phyloP scores from a whole-genome alignment of 2,113 vertebrate species.

The Sinocyclocheilus rhinocerous region DNA sequence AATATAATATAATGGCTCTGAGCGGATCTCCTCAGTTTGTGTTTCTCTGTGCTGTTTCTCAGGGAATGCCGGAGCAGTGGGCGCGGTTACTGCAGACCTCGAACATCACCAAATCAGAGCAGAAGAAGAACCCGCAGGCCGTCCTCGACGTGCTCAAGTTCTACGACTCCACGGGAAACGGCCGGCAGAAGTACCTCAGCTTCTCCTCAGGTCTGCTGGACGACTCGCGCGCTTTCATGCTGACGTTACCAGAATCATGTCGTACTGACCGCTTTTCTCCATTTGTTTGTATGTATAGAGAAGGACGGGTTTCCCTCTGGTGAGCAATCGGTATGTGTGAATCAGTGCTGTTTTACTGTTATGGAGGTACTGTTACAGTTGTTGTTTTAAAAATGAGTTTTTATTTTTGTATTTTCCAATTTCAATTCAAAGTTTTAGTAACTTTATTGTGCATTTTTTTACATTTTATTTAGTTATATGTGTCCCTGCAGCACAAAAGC shows the following conservation, averaged over 20 bases:
- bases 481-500: no score
- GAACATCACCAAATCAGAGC: slow-evolving; percentile 98
- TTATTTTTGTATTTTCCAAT: background rate
- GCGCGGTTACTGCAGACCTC: slow-evolving; percentile 94
- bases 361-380: background rate
- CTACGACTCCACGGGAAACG: slow-evolving; percentile 94
- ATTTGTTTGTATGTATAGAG: slow-evolving; percentile 78
- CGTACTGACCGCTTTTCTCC: background rate
- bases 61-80: slow-evolving; percentile 99
- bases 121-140: slow-evolving; percentile 98
- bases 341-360: slow-evolving; percentile 45
- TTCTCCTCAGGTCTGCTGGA: slow-evolving; percentile 91
- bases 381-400: no score
- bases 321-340: slow-evolving; percentile 87
- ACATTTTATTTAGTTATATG: no score
- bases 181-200: slow-evolving; percentile 97
- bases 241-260: background rate
- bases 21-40: no score
- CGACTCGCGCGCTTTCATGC: slow-evolving; percentile 76
- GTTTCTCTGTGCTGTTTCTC: background rate
- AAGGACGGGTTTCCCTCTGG: slow-evolving; percentile 92
- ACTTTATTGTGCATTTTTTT: background rate
- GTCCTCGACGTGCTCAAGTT: slow-evolving; percentile 96
- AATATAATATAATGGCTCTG: no score
- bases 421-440: background rate